Evolutionary conservation across 1,140 invertebrate genomes (phyloP), one percentile per base, ranked within the genome.

Genomic region (Platyscapa corneri): DNA sequence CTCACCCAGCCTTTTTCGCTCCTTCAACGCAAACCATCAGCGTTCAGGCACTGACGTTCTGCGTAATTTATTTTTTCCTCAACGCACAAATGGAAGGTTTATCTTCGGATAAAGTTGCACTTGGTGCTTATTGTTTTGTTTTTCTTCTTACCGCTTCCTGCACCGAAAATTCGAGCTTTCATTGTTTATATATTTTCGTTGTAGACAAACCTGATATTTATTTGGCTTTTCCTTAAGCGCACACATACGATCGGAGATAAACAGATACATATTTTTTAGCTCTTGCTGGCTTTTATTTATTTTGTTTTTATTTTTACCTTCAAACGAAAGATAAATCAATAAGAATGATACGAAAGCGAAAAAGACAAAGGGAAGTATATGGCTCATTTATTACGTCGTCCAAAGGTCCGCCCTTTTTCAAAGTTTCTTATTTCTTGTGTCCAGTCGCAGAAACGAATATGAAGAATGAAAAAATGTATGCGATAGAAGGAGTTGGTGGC

Each of bases 1-100:
- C 7, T 46, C 34, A 27, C 42, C 5, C 5, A 46, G 42, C 12
- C 42, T 46, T 46, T 46, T 12, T 46, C 42, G 5, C 42, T 46
- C n/a, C 23, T 42, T 7, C 46, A 74, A n/a, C 60, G 16, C 67
- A 56, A 23, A n/a, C 7, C 60, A 12, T 32, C 37, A 81, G 30
- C 6, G 39, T 81, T 56, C 53, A 65, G 39, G 3, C 72, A 18
- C 32, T 81, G 75, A 70, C 65, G 74, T 79, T 88, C 88, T 89
- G 89, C 87, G 88, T 88, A 92, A 92, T 91, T 92, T 91, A 92
- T 91, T 90, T 91, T 90, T 86, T 84, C 79, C 77, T 87, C 76
- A 80, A 53, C 78, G 53, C 60, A 72, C 16, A 34, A 34, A 86
- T 89, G 88, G 87, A 89, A 90, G 87, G 89, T 88, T 88, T 82